Conservation (phyloP, 1,140 invertebrate genomes). For the Papilio dardanus region DNA sequence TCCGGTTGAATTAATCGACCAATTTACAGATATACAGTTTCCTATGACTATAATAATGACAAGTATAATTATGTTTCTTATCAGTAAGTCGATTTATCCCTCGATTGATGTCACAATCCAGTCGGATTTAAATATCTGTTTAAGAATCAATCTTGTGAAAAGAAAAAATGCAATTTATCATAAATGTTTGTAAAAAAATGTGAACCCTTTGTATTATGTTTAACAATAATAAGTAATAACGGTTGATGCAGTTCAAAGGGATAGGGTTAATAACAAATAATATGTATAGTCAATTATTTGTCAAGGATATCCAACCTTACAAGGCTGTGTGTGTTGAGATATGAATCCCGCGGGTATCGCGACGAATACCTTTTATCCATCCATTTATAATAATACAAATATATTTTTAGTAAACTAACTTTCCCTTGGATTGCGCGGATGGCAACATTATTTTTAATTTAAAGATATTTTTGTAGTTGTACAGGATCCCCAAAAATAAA, state of each 20-base stretch:
- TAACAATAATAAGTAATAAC: too few species aligned
- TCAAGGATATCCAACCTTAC: constrained; percentile 57
- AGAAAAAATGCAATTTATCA: too few species aligned
- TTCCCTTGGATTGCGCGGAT: too few species aligned
- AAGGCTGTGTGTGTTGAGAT: constrained; percentile 54
- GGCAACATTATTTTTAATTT: too few species aligned
- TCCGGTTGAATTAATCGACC: neutral
- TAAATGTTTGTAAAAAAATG: too few species aligned
- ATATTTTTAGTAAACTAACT: neutral
- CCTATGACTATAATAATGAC: neutral
- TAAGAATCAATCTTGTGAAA: too few species aligned
- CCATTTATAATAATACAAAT: neutral
- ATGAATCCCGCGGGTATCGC: constrained; percentile 52
- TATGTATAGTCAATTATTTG: constrained; percentile 71
- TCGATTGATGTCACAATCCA: too few species aligned
- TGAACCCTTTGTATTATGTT: too few species aligned
- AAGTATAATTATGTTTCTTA: neutral
- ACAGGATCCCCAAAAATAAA: too few species aligned
- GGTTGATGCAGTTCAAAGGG: neutral
- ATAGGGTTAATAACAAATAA: constrained; percentile 45
- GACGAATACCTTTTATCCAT: constrained; percentile 28
- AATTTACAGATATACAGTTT: neutral
- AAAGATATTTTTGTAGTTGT: too few species aligned
- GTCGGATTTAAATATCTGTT: too few species aligned
- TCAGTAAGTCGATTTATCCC: neutral